Evolutionary conservation across 2,888 invertebrate genomes (phyloP).

Genomic region (Dastarcus helophoroides): DNA sequence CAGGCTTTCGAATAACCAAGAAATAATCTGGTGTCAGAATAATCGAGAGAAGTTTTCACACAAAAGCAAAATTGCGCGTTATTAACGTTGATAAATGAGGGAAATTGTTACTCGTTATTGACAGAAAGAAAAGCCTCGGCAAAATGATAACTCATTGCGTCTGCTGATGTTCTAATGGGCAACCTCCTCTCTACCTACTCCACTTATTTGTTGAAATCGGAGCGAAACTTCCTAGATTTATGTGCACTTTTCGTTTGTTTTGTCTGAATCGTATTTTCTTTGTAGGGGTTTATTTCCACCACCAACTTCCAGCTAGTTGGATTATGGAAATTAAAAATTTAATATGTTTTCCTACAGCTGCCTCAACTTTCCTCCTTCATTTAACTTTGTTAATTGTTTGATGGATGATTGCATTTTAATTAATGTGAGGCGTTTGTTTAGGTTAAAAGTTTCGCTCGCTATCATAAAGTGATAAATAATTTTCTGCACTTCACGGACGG

Average conservation of each 20-base stretch:
- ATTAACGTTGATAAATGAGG: too few relatives aligned
- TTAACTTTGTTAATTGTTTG: constrained; percentile 8
- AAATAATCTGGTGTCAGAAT: too few relatives aligned
- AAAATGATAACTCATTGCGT: constrained; percentile 17
- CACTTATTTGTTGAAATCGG: constrained; percentile 15
- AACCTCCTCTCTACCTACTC: constrained; percentile 18
- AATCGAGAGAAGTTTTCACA: too few relatives aligned
- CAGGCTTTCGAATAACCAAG: too few relatives aligned
- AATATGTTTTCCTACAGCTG: constrained; percentile 8
- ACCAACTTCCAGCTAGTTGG: neutral
- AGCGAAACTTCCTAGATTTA: constrained; percentile 14
- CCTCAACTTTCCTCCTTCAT: constrained; percentile 12
- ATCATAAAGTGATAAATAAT: too few relatives aligned
- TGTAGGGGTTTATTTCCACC: constrained; percentile 3
- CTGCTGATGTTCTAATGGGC: constrained; percentile 19
- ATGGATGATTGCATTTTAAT: neutral
- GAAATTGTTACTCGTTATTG: too few relatives aligned
- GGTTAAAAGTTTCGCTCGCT: too few relatives aligned
- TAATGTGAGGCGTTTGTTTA: neutral
- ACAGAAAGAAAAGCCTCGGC: neutral
- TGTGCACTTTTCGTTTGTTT: constrained; percentile 14
- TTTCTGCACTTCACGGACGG: too few relatives aligned
- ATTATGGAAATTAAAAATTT: constrained; percentile 1
- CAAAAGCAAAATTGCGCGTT: too few relatives aligned
- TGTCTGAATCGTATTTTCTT: constrained; percentile 9